These are phyloP conservation scores for Harmothoe impar DNA, from an alignment of 2,888 invertebrate genomes.

Conservation along the genomic window DNA sequence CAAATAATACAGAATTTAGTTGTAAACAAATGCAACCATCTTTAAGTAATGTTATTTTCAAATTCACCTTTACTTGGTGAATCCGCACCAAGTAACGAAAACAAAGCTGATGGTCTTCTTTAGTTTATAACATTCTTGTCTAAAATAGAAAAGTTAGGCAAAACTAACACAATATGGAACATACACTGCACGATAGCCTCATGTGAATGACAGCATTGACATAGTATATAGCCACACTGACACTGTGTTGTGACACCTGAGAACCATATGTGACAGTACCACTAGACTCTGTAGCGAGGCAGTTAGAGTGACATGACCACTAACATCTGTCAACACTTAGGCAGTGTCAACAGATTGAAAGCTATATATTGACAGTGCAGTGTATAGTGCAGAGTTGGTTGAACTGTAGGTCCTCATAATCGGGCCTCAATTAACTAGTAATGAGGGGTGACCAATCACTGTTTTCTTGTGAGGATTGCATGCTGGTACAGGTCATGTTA, in stretches of 20 bases:
- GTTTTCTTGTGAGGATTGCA: not conserved
- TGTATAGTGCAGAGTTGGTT: conserved; percentile 15
- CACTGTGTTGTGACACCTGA: not conserved
- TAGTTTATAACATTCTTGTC: not conserved
- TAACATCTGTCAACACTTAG: not conserved
- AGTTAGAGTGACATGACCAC: not conserved
- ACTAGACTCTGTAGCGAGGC: not conserved
- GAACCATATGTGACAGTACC: conserved; percentile 17
- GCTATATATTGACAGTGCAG: conserved; percentile 4
- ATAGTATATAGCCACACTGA: not conserved
- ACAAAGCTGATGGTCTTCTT: not conserved
- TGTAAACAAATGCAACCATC: not conserved
- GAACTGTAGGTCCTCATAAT: not conserved
- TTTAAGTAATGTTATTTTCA: not conserved
- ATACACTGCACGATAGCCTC: not conserved
- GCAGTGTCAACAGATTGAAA: not conserved
- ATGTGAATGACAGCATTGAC: not conserved
- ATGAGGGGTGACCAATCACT: not conserved
- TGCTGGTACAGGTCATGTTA: no score
- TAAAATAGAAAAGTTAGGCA: not conserved
- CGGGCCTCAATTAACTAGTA: not conserved
- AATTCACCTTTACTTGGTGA: not conserved
- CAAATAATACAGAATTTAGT: not conserved
- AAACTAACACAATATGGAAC: conserved; percentile 19
- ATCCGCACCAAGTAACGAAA: not conserved